Base-by-base conservation (phyloP, 2,888 invertebrate species). In the Tricholauxania praeusta region DNA sequence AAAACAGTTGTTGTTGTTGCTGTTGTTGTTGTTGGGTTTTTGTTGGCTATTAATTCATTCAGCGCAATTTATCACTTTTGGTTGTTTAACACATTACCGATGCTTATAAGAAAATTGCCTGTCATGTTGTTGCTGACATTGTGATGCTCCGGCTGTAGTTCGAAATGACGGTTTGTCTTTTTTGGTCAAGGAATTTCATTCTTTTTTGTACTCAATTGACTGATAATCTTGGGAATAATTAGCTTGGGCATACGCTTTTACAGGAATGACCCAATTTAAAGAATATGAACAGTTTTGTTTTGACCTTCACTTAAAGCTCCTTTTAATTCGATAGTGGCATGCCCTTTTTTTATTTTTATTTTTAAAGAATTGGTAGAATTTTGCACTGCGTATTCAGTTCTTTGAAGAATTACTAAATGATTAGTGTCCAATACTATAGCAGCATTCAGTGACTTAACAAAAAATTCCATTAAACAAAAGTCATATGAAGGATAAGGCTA, bases 11-110 rank as follows among this genome's bases (percentile, higher is more conserved):
- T 71, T 70, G 62, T 68, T 72, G 72, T 51, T 69, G 59, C 64
- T 59, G 57, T 32, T n/a, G 8, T 65, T 63, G 48, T 69, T 71
- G 71, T 22, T 70, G 69, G 67, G 74, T 74, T 77, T 72, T 74
- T 80, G 76, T 76, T 76, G 80, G 79, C 83, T 80, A 83, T 85
- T 85, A 84, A 84, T 85, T 85, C 82, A 84, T 83, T 80, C 78
- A 77, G 78, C 79, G 82, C 82, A 80, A 83, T 85, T 85, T 85
- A 85, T 85, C 85, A 84, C 83, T 82, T 83, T 84, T 84, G 80
- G 79, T 79, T 80, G 74, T 67, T 71, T 74, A 75, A 77, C 77
- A 73, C 77, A 77, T 77, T 75, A 72, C 73, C 73, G 72, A 74
- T 72, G 72, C 66, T 73, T 72, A 62, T 32, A 72, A 73, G 74